Evolutionary conservation across 2,113 vertebrate genomes (phyloP).

Genomic region (Lophotis ruficrista): DNA sequence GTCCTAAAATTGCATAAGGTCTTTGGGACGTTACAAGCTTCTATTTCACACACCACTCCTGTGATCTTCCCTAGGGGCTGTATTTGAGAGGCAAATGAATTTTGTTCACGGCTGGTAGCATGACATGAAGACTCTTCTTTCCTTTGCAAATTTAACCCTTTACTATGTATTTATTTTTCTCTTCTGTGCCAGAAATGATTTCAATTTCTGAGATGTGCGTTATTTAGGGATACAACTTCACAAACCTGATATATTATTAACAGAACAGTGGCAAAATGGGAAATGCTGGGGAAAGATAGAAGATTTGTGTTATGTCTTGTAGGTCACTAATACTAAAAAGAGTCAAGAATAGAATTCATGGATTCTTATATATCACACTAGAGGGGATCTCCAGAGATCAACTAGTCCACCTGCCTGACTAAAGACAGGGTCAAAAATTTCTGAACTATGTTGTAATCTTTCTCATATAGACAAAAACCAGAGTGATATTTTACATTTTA

Average conservation of each 20-base stretch:
- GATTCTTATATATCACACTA: neutral
- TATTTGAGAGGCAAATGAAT: conserved; percentile 59
- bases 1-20: neutral
- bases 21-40: conserved; percentile 23
- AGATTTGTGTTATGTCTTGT: neutral
- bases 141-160: neutral
- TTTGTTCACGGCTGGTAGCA: conserved; percentile 36
- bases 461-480: neutral
- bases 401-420: neutral
- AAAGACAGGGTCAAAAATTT: neutral
- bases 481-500: neutral
- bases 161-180: neutral
- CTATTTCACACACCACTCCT: conserved; percentile 1
- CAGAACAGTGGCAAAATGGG: neutral
- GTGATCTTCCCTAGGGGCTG: neutral
- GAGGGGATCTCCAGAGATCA: neutral
- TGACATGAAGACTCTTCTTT: neutral
- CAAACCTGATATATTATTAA: neutral
- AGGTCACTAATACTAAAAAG: neutral
- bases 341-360: neutral
- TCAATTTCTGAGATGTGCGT: neutral
- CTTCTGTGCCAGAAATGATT: neutral
- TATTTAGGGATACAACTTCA: neutral
- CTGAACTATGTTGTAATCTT: neutral
- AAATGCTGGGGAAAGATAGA: neutral